A percentile compares a stretch with the other conserved stretches of the same genome.
phyloP scores from a whole-genome alignment of 2,113 vertebrate genomes.

The Clarias macrocephalus region DNA sequence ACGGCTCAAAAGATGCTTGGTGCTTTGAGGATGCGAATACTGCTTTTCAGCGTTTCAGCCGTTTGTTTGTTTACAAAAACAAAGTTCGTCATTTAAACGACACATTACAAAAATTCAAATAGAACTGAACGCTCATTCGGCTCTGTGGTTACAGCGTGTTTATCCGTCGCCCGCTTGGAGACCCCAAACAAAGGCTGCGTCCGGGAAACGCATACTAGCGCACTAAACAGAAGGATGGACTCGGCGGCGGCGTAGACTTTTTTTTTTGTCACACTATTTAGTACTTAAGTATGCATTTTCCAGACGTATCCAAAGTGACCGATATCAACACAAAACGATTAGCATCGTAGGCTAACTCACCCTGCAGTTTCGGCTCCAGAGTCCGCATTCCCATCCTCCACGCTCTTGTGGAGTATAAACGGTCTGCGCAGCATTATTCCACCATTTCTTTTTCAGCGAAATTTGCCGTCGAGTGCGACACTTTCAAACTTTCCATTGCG shows the following conservation, averaged over 20 bases:
- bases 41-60: neutral
- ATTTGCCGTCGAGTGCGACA: neutral
- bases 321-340: constrained; percentile 12
- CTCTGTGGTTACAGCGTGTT: constrained; percentile 8
- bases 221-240: neutral
- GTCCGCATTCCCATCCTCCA: constrained; percentile 63
- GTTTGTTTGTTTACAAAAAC: no score
- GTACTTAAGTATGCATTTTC: neutral
- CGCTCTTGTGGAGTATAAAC: constrained; percentile 34
- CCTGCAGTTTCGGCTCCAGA: constrained; percentile 69
- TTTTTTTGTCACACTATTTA: neutral
- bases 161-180: constrained; percentile 44
- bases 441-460: constrained; percentile 2
- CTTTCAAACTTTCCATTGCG: constrained; percentile 21
- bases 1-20: neutral
- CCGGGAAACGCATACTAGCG: neutral
- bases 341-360: constrained; percentile 62
- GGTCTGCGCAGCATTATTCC: constrained; percentile 57
- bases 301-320: constrained; percentile 16
- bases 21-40: neutral
- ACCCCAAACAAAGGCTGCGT: constrained; percentile 43
- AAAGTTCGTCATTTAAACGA: neutral
- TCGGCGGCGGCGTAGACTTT: neutral
- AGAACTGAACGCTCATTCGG: neutral
- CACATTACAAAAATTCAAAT: no score